Percentiles rank a stretch among this genome's conserved stretches.
Conservation (phyloP, 2,797 vertebrate genomes). For the Fringilla coelebs region DNA sequence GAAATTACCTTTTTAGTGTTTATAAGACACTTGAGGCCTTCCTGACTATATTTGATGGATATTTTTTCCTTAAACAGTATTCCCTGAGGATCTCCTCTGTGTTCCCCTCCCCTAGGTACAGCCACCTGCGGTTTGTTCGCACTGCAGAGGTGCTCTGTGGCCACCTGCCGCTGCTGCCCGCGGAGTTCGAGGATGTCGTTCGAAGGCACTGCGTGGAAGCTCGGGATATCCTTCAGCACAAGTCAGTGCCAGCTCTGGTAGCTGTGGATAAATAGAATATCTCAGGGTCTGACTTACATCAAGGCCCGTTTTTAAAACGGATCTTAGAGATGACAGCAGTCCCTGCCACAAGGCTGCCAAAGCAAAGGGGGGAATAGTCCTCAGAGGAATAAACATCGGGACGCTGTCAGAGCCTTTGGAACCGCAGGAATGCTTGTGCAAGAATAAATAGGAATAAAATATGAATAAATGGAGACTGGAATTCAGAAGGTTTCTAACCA, state of each 20-base stretch:
- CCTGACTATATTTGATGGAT: neutral
- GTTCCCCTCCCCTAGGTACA: conserved; percentile 74
- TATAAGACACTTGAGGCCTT: neutral
- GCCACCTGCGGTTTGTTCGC: conserved; percentile 83
- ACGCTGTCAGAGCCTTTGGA: neutral
- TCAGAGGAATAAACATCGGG: neutral
- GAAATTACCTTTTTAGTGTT: neutral
- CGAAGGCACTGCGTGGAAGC: conserved; percentile 80
- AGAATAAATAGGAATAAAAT: neutral
- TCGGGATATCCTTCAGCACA: conserved; percentile 74
- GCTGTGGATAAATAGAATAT: neutral
- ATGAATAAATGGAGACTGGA: neutral
- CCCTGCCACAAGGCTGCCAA: neutral
- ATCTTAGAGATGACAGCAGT: neutral
- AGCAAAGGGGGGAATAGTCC: neutral
- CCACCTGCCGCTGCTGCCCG: conserved; percentile 79
- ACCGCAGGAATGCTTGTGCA: neutral
- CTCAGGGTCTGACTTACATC: neutral
- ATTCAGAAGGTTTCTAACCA: neutral
- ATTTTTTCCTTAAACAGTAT: fast-evolving
- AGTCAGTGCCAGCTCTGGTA: conserved; percentile 70
- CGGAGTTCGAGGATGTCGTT: conserved; percentile 77
- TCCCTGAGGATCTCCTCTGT: neutral
- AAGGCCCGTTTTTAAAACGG: neutral
- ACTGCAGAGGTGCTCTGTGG: conserved; percentile 75